phyloP scores from a whole-genome alignment of 2,113 vertebrate species.

The Merops nubicus region DNA sequence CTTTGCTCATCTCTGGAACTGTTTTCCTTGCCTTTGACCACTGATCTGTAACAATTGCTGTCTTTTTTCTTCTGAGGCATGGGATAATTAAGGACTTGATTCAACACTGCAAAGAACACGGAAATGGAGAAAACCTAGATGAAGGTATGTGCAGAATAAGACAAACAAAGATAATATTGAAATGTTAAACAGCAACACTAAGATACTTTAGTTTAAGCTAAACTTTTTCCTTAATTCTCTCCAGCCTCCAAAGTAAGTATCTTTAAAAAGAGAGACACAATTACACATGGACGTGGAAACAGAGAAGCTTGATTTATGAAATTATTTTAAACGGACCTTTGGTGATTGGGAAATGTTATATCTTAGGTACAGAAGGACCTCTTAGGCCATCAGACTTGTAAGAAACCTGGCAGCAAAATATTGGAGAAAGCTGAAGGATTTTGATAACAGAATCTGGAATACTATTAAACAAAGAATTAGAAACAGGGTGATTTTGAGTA shows the following conservation, averaged over 20 bases:
- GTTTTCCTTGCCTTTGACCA: neutral
- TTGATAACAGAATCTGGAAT: slow-evolving; percentile 68
- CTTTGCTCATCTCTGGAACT: neutral
- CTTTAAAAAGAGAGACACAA: neutral
- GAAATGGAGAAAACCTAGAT: neutral
- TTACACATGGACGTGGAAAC: neutral
- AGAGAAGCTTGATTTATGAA: neutral
- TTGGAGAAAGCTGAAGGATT: slow-evolving; percentile 42
- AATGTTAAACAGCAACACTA: neutral
- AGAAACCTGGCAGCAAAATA: slow-evolving; percentile 37
- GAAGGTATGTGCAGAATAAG: neutral
- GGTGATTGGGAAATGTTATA: neutral
- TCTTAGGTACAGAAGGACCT: neutral
- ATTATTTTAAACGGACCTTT: neutral
- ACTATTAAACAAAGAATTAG: slow-evolving; percentile 63
- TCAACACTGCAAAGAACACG: neutral
- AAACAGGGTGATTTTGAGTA: slow-evolving; percentile 34
- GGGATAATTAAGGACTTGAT: neutral
- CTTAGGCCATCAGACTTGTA: neutral
- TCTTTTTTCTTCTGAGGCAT: neutral
- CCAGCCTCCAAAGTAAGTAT: neutral
- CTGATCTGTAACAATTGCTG: neutral
- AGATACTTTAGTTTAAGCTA: neutral
- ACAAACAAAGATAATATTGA: neutral
- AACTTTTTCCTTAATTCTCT: neutral